These are phyloP conservation scores for Cinclus mexicanus DNA, from an alignment of 2,113 vertebrate genomes.

Conservation along the genomic window DNA sequence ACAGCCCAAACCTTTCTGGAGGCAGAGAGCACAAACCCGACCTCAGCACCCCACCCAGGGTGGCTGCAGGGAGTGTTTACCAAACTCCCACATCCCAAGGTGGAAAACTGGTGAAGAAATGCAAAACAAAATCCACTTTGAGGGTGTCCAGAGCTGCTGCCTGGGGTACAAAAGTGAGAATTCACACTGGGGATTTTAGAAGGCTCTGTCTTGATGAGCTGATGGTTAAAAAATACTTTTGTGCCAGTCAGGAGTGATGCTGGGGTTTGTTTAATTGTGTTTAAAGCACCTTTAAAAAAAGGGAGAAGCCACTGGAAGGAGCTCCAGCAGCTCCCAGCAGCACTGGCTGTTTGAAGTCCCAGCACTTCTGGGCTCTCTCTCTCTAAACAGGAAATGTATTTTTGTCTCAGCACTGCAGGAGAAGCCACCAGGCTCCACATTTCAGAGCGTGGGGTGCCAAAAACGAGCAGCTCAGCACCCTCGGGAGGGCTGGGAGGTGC, in stretches of 20 bases:
- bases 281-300: neutral
- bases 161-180: neutral
- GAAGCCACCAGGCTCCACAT: neutral
- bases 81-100: neutral
- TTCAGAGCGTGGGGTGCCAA: neutral
- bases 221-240: neutral
- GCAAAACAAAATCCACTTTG: accelerated
- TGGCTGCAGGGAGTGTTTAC: neutral
- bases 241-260: accelerated
- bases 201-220: neutral
- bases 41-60: neutral
- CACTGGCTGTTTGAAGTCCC: neutral
- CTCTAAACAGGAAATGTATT: conserved; percentile 59
- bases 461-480: neutral
- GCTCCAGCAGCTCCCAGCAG: neutral
- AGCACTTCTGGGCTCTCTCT: neutral
- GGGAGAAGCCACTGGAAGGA: neutral
- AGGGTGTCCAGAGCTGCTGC: neutral
- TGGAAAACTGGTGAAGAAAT: neutral
- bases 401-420: conserved; percentile 7
- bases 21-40: neutral
- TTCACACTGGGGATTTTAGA: neutral
- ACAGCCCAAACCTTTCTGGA: neutral
- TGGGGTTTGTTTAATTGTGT: neutral
- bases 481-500: neutral